Base-by-base conservation (phyloP, 2,888 invertebrate genomes). In the Maniola hyperantus region DNA sequence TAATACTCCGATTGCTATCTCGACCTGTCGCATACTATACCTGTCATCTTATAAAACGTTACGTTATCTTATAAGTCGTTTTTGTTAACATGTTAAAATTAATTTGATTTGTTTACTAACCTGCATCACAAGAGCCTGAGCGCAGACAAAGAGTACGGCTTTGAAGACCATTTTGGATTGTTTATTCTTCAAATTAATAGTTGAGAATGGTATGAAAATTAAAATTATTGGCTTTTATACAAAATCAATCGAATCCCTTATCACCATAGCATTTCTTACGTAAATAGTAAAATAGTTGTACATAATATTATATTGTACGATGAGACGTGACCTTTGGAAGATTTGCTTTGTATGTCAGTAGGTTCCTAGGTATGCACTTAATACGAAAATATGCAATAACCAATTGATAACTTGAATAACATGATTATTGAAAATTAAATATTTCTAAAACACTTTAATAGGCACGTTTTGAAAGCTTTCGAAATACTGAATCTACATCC, bases 61-160 rank as follows among this genome's bases (percentile, higher is more conserved):
- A n/a, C n/a, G n/a, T n/a, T n/a, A n/a, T n/a, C n/a, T n/a, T n/a
- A n/a, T n/a, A n/a, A n/a, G n/a, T n/a, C n/a, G n/a, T n/a, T n/a
- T n/a, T n/a, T n/a, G n/a, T n/a, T n/a, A n/a, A n/a, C n/a, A n/a
- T n/a, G n/a, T n/a, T n/a, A 10, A 42, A 11, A 42, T 42, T n/a
- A 36, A 15, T 20, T 20, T n/a, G n/a, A 8, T 11, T 1, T 18
- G 8, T 18, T 33, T 34, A 15, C 39, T 64, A 62, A 69, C 69
- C 67, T 67, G 62, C 10, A 72, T 59, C 13, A 72, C 58, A 46
- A 69, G 15, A 10, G 36, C 66, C 66, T 66, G 69, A 55, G 70
- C 70, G 61, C 70, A 70, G 48, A 61, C 60, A 15, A 64, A 34
- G 5, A 73, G 61, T n/a, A 67, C 42, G 18, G 55, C 33, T 69